phyloP scores from a whole-genome alignment of 2,888 invertebrate species.

The Tryphoninae sp. region DNA sequence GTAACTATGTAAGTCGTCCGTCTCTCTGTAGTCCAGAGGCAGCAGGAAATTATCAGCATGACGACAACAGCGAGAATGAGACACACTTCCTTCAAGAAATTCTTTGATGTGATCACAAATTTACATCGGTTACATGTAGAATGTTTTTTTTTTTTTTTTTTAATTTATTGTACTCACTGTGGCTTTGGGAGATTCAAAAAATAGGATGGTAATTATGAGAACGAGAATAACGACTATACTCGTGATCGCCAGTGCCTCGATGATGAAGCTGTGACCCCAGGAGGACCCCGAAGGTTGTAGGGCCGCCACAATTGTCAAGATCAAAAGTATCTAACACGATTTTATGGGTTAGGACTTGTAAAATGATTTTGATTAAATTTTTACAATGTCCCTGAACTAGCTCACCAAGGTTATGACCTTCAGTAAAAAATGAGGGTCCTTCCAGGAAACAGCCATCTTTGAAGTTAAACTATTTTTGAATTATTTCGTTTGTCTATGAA shows the following conservation, averaged over 20 bases:
- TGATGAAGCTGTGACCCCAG: constrained; percentile 28
- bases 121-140: neutral
- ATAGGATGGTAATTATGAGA: constrained; percentile 43
- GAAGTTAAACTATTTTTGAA: neutral
- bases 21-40: constrained; percentile 17
- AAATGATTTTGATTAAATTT: neutral
- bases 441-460: constrained; percentile 46
- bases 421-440: constrained; percentile 61
- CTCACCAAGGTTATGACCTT: constrained; percentile 64
- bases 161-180: constrained; percentile 25
- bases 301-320: constrained; percentile 43
- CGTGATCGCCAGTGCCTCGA: constrained; percentile 52
- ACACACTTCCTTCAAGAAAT: constrained; percentile 51
- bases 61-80: constrained; percentile 44
- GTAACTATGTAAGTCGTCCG: neutral
- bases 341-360: neutral
- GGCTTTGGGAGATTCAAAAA: constrained; percentile 42
- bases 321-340: constrained; percentile 49
- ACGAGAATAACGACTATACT: constrained; percentile 50
- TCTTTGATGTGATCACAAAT: no score
- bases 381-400: constrained; percentile 9
- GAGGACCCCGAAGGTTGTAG: constrained; percentile 41
- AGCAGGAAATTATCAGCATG: constrained; percentile 56
- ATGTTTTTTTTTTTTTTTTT: neutral
- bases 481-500: neutral